Conservation (phyloP, 1,140 invertebrate genomes). For the Drosophila mayri region DNA sequence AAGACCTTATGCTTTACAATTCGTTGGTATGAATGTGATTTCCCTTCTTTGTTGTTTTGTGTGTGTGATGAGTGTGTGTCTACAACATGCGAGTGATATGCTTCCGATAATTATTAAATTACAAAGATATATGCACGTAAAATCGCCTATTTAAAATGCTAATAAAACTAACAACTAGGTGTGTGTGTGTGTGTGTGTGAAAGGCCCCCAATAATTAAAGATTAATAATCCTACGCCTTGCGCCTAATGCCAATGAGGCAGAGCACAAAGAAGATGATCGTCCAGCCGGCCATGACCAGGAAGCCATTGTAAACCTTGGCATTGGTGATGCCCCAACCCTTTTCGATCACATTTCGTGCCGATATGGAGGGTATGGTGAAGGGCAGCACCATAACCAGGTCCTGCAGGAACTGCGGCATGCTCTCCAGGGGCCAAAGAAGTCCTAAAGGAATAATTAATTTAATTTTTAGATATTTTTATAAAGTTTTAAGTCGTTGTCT, state of each 20-base stretch:
- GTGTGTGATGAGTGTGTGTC: slow-evolving; percentile 65
- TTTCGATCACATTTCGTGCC: slow-evolving; percentile 88
- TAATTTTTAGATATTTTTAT: neutral
- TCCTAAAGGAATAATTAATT: slow-evolving; percentile 86
- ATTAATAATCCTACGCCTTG: slow-evolving; percentile 67
- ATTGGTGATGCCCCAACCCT: slow-evolving; percentile 86
- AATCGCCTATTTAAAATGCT: slow-evolving; percentile 76
- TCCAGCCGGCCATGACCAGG: slow-evolving; percentile 87
- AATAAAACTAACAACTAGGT: slow-evolving; percentile 56
- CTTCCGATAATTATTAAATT: slow-evolving; percentile 79
- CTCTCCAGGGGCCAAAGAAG: slow-evolving; percentile 96
- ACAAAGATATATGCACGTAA: slow-evolving; percentile 71
- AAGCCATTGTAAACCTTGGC: slow-evolving; percentile 87
- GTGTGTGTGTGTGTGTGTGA: slow-evolving; percentile 1
- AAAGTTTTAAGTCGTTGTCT: neutral
- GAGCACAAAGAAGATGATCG: slow-evolving; percentile 82
- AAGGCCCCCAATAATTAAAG: slow-evolving; percentile 38
- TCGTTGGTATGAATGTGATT: slow-evolving; percentile 46
- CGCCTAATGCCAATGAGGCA: slow-evolving; percentile 85
- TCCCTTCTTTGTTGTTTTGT: neutral
- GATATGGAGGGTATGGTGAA: slow-evolving; percentile 89
- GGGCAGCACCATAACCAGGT: slow-evolving; percentile 87
- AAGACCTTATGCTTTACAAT: slow-evolving; percentile 58
- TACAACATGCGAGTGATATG: slow-evolving; percentile 78
- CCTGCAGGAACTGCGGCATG: slow-evolving; percentile 87